Base-by-base conservation (phyloP, 2,888 invertebrate genomes). In the Gnatocerus cornutus region DNA sequence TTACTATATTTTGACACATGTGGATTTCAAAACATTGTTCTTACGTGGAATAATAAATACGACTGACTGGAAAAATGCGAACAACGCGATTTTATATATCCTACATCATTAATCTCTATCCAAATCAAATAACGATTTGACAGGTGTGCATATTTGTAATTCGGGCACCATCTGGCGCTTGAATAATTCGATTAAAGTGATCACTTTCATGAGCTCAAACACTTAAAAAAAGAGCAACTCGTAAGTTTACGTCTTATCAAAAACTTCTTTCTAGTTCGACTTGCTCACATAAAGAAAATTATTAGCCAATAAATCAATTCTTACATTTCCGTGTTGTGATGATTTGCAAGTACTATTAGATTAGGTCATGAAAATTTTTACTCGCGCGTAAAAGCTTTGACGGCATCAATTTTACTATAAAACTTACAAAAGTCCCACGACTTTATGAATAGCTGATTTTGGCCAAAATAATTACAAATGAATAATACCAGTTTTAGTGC, bases 1-100 rank as follows among this genome's bases (percentile, higher is more conserved):
- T 79, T 77, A 71, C 75, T 77, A 74, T 76, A 76, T 78, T 79
- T 78, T 79, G 79, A 78, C 78, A 78, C 77, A 77, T 77, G 76
- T 71, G 76, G 76, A 78, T 76, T 73, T 73, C 77, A 75, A 77
- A 78, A 77, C 77, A 79, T 78, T 78, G 78, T 77, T 73, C 74
- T 71, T 75, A 79, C 79, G 79, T 79, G 78, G 77, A 76, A 79
- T 79, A 74, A 71, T 72, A 76, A 79, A 79, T 79, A 70, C 48
- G 53, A 53, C 10, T 14, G 21, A 13, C 27, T 10, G 39, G 48
- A 37, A 50, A 39, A 61, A 61, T 14, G 29, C 16, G 48, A 45
- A 45, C 46, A 41, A 6, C 21, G 27, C 58, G 46, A 50, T 48
- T 61, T 39, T 16, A 21, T 16, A 30, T 21, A 39, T n/a, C 10